Conservation (phyloP, 1,140 invertebrate genomes). For the Babylonia areolata region DNA sequence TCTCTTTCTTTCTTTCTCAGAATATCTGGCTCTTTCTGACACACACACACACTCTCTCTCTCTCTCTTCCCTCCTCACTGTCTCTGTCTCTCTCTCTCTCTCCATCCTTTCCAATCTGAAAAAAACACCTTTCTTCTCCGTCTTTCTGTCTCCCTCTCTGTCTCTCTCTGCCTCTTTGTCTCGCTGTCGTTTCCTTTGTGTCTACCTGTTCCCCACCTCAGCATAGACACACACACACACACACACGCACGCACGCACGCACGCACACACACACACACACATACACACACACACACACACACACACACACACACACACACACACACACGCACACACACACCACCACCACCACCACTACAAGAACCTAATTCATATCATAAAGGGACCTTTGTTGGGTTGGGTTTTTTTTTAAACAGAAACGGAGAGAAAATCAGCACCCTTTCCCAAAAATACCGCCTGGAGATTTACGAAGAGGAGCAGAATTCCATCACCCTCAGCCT, state of each 20-base stretch:
- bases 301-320: no score
- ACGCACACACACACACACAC: neutral
- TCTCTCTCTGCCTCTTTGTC: no score
- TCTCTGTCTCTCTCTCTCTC: neutral
- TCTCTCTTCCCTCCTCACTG: neutral
- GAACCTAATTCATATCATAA: no score
- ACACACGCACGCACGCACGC: neutral
- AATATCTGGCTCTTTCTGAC: neutral
- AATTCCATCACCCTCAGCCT: conserved; percentile 90
- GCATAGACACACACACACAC: neutral
- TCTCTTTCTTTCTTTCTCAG: neutral
- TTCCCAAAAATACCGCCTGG: conserved; percentile 84
- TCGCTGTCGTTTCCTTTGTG: neutral
- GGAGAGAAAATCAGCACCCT: conserved; percentile 20
- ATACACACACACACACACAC: neutral
- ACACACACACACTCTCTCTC: neutral
- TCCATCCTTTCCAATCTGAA: neutral
- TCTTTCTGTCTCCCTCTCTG: no score
- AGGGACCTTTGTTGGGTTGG: no score
- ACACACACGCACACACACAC: no score
- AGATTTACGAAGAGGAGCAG: conserved; percentile 82
- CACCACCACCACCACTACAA: no score
- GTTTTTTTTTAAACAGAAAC: no score
- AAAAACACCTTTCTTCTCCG: neutral
- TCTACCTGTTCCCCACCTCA: neutral